A percentile compares a stretch with the other conserved stretches of the same genome.
phyloP scores from a whole-genome alignment of 2,113 vertebrate species.

The Nannospalax galili region DNA sequence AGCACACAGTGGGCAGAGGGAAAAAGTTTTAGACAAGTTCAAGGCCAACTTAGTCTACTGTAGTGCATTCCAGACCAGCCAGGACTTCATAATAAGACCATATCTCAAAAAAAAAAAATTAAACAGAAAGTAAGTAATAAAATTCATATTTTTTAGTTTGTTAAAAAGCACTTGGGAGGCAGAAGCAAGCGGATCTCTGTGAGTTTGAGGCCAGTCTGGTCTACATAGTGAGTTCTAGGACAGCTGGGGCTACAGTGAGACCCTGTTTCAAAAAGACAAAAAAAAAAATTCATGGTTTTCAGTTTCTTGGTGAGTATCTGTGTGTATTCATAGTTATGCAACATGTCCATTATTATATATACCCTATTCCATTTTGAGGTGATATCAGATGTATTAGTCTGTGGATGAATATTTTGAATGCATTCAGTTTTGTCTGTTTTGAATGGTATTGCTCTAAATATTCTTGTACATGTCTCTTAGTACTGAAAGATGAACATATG shows the following conservation, averaged over 20 bases:
- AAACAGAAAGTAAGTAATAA: neutral
- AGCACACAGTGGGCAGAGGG: neutral
- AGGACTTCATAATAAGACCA: neutral
- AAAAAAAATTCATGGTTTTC: neutral
- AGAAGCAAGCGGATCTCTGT: too few species aligned
- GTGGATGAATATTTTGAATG: neutral
- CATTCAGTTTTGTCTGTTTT: neutral
- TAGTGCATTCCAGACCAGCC: neutral
- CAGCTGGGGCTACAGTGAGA: too few species aligned
- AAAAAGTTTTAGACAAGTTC: neutral
- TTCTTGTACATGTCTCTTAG: neutral
- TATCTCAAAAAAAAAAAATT: neutral
- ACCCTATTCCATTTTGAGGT: neutral
- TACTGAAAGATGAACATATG: neutral
- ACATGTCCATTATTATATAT: neutral
- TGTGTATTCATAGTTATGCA: neutral
- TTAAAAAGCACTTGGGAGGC: too few species aligned
- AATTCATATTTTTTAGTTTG: neutral
- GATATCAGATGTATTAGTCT: constrained; percentile 5
- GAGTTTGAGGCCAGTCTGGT: too few species aligned
- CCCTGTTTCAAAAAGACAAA: too few species aligned
- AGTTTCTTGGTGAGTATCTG: neutral
- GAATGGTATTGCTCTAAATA: neutral
- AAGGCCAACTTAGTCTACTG: neutral
- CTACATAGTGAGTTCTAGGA: too few species aligned